phyloP scores from a whole-genome alignment of 2,888 invertebrate genomes.

The Eupithecia tripunctaria region DNA sequence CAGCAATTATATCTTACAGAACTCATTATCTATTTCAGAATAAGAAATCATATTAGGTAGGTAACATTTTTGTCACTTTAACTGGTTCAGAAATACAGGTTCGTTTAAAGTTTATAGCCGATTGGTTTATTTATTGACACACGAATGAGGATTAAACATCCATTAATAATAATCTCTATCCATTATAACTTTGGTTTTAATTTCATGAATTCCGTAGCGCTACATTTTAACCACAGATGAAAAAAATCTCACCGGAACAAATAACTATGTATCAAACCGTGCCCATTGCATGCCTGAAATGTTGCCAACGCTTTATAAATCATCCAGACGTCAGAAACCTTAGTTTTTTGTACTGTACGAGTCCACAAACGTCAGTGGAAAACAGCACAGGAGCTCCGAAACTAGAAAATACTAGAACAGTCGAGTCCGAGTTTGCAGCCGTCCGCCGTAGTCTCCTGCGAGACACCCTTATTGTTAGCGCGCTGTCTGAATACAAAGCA shows the following conservation, averaged over 20 bases:
- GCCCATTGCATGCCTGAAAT: neutral
- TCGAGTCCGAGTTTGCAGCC: slow-evolving; percentile 14
- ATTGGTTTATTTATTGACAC: no score
- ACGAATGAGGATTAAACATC: no score
- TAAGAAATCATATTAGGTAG: neutral
- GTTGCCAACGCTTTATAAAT: slow-evolving; percentile 2
- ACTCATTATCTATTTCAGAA: neutral
- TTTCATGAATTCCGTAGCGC: neutral
- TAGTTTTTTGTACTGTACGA: neutral
- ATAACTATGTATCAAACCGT: slow-evolving; percentile 6
- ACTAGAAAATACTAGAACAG: slow-evolving; percentile 5
- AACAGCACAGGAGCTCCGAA: neutral
- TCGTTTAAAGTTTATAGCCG: no score
- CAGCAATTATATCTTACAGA: neutral
- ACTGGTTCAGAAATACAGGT: no score
- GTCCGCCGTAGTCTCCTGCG: slow-evolving; percentile 15
- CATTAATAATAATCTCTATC: no score
- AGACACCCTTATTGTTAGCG: slow-evolving; percentile 57
- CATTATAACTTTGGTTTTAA: no score
- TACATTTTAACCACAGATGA: neutral
- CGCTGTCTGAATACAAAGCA: slow-evolving; percentile 64
- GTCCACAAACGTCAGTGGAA: neutral
- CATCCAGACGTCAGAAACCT: slow-evolving; percentile 1
- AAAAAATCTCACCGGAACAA: neutral
- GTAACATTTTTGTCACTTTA: neutral